Percentiles rank a stretch among this genome's conserved stretches.
Evolutionary conservation across 2,797 vertebrate genomes (phyloP).

Genomic region (Spea hammondii): DNA sequence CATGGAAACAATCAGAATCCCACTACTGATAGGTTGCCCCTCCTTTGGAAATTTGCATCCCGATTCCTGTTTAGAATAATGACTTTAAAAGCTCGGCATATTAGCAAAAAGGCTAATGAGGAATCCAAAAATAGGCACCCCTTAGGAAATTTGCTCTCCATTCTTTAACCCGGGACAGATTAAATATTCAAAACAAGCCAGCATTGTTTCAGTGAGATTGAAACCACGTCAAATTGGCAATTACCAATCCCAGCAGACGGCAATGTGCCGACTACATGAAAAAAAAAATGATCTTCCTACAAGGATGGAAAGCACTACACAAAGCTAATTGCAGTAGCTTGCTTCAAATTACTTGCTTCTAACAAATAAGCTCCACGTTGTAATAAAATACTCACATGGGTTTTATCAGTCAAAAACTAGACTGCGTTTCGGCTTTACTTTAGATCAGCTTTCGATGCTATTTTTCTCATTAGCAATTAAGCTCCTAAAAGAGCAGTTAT

Average conservation of each 20-base stretch:
- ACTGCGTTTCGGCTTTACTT: constrained; percentile 16
- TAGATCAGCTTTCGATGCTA: neutral
- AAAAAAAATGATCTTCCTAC: constrained; percentile 15
- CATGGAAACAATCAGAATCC: too few relatives aligned
- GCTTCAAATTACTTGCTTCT: constrained; percentile 16
- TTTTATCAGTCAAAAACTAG: constrained; percentile 35
- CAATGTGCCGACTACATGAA: constrained; percentile 21
- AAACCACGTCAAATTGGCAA: constrained; percentile 33
- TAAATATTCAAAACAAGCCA: constrained; percentile 32
- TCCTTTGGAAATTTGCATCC: too few relatives aligned
- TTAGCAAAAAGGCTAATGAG: constrained; percentile 1
- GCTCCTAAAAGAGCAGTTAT: constrained; percentile 9
- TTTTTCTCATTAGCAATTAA: constrained; percentile 31
- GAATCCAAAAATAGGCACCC: neutral
- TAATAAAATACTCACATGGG: constrained; percentile 46
- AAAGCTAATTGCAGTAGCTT: constrained; percentile 34
- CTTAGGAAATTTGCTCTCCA: constrained; percentile 11
- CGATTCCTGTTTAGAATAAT: too few relatives aligned
- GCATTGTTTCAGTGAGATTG: constrained; percentile 13
- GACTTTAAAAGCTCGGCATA: too few relatives aligned
- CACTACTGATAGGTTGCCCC: too few relatives aligned
- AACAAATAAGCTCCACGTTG: constrained; percentile 30
- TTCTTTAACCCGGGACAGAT: neutral
- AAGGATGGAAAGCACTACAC: constrained; percentile 10
- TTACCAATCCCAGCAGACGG: constrained; percentile 41